Conservation (phyloP, 1,140 invertebrate species). For the Drosophila simulans region DNA sequence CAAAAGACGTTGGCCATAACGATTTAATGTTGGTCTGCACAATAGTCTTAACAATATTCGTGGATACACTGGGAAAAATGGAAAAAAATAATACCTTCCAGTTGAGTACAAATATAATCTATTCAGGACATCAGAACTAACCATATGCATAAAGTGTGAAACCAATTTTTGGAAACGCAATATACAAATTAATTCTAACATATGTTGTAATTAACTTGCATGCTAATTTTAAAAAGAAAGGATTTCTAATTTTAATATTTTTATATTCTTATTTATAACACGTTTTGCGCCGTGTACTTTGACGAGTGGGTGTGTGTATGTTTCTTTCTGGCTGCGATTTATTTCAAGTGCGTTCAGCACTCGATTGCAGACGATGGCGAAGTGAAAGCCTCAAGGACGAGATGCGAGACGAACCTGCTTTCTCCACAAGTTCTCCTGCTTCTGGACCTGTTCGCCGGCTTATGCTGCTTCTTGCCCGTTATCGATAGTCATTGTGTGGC, state of each 20-base stretch:
- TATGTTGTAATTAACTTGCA: too few species aligned
- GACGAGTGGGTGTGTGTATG: neutral
- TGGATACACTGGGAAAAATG: conserved; percentile 6
- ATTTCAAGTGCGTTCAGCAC: conserved; percentile 58
- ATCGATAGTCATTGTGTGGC: conserved; percentile 75
- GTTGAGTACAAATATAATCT: too few species aligned
- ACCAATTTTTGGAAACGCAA: too few species aligned
- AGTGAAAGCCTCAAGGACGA: conserved; percentile 44
- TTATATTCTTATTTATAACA: too few species aligned
- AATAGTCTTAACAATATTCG: neutral
- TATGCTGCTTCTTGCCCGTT: conserved; percentile 35
- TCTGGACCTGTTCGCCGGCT: conserved; percentile 6
- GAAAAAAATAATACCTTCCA: too few species aligned
- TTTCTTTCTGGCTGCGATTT: conserved; percentile 48
- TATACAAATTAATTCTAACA: too few species aligned
- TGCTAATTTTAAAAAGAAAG: too few species aligned
- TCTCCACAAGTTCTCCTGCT: neutral
- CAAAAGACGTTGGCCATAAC: conserved; percentile 53
- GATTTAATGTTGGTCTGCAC: conserved; percentile 50
- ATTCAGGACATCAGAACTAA: too few species aligned
- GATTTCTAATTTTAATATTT: too few species aligned
- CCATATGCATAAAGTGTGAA: too few species aligned
- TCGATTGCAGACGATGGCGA: conserved; percentile 55
- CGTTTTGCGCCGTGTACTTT: neutral
- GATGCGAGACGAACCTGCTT: conserved; percentile 29